Base-by-base conservation (phyloP, 2,113 vertebrate species). In the Corythoichthys haematopterus region DNA sequence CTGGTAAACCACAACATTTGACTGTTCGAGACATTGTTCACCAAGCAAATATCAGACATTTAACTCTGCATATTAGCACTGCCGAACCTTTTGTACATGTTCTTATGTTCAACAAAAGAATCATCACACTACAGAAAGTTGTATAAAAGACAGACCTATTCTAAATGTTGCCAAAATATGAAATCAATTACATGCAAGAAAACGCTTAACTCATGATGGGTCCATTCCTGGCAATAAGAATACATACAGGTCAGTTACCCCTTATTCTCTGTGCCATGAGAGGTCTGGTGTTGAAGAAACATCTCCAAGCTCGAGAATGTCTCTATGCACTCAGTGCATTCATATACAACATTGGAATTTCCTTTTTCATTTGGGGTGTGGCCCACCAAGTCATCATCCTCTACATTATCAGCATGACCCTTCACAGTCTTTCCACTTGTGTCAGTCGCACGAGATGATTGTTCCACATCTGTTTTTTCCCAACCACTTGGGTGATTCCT, bases 251-350 rank as follows among this genome's bases (percentile, higher is more conserved):
- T 64, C 28, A 58, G 37, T 81, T 80, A 87, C 71, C 58, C 63
- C 35, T 74, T 66, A 36, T 75, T 80, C 72, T 89, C 83, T 68
- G 77, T 88, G 61, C 80, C 80, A 84, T 90, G 89, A 75, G 86
- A 82, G 64, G 78, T 82, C 76, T 92, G 91, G 81, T 92, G 91
- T 64, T 90, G 84, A 73, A 92, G 83, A 77, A 91, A 92, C 4
- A 63, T 86, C 61, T 90, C 82, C 78, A 90, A 80, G 62, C 79
- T 85, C 37, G 80, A 82, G 57, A 92, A 92, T 2, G 87, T 91
- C 74, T 91, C 71, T 16, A 87, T 87, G 76, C 92, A 92, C 70
- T 91, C 90, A 33, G 87, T 90, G 72, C 89, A 92, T 83, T 91
- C 87, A 59, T 91, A 90, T 51, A 91, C 69, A 56, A 80, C 79